Percentiles rank a stretch among this genome's conserved stretches.
These are phyloP conservation scores for Antitype chi DNA, from an alignment of 2,888 invertebrate species.

Conservation along the genomic window DNA sequence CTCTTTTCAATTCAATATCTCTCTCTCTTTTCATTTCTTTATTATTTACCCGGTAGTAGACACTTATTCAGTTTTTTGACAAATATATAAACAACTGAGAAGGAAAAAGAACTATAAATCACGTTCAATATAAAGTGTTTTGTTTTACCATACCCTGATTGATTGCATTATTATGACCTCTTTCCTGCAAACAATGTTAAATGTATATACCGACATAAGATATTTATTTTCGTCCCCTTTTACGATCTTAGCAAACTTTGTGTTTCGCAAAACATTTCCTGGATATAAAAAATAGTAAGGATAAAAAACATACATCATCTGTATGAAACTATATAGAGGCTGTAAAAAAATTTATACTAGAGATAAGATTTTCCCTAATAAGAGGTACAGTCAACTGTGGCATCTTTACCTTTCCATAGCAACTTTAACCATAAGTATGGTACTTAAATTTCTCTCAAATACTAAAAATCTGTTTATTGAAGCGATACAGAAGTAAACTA, in stretches of 20 bases:
- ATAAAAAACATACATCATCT: slow-evolving; percentile 1
- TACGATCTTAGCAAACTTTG: slow-evolving; percentile 21
- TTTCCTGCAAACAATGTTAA: not conserved
- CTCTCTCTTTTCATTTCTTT: not conserved
- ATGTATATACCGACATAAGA: slow-evolving; percentile 3
- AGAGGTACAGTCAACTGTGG: no score
- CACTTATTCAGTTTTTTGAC: not conserved
- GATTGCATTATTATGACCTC: slow-evolving; percentile 13
- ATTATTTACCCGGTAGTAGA: not conserved
- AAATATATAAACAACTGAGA: not conserved
- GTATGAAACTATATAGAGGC: not conserved
- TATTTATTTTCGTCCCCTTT: slow-evolving; percentile 35
- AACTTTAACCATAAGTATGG: no score
- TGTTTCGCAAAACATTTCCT: slow-evolving; percentile 23
- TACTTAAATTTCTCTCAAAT: no score
- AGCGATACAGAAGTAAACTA: no score
- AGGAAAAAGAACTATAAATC: slow-evolving; percentile 2
- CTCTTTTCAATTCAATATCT: not conserved
- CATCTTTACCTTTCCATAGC: no score
- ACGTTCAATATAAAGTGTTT: slow-evolving; percentile 14
- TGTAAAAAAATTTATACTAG: slow-evolving; percentile 5
- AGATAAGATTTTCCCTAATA: slow-evolving; percentile 6
- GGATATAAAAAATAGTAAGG: slow-evolving; percentile 12
- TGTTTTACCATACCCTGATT: slow-evolving; percentile 2
- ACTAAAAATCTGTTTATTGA: no score